Evolutionary conservation across 2,797 vertebrate genomes (phyloP).

Genomic region (Neostethus bicornis): DNA sequence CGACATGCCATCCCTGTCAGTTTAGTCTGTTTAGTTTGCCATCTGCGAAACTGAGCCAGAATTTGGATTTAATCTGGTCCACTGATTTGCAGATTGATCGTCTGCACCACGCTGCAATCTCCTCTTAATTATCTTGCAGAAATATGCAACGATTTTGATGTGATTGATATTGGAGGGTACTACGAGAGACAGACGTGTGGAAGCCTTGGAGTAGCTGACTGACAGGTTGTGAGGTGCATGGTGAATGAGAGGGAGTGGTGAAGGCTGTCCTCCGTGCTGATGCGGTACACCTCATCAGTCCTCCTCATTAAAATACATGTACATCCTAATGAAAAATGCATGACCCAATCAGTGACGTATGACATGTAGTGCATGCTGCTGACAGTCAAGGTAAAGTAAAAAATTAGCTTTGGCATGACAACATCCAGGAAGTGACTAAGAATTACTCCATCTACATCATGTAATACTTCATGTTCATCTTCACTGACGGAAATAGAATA

Average conservation of each 20-base stretch:
- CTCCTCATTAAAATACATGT: constrained; percentile 75
- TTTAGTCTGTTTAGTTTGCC: constrained; percentile 75
- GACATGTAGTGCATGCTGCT: constrained; percentile 59
- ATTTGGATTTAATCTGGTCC: constrained; percentile 73
- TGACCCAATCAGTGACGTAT: constrained; percentile 64
- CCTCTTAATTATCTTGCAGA: constrained; percentile 70
- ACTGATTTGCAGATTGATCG: constrained; percentile 79
- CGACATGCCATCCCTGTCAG: constrained; percentile 68
- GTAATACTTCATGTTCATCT: constrained; percentile 27
- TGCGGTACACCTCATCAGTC: constrained; percentile 65
- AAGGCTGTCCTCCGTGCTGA: constrained; percentile 59
- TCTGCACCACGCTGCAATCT: constrained; percentile 65
- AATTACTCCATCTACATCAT: constrained; percentile 41
- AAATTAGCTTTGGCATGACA: constrained; percentile 38
- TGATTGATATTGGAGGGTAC: constrained; percentile 79
- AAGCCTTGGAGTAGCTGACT: constrained; percentile 75
- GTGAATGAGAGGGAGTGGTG: constrained; percentile 51
- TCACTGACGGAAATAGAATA: constrained; percentile 21
- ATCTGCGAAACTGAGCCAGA: constrained; percentile 70
- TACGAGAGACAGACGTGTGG: constrained; percentile 65
- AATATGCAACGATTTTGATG: constrained; percentile 67
- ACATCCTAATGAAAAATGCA: constrained; percentile 71
- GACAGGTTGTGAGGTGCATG: constrained; percentile 64
- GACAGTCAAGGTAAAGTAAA: constrained; percentile 70
- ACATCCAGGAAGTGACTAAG: constrained; percentile 6